Conservation (phyloP, 2,888 invertebrate genomes). For the Allolobophora icterica region DNA sequence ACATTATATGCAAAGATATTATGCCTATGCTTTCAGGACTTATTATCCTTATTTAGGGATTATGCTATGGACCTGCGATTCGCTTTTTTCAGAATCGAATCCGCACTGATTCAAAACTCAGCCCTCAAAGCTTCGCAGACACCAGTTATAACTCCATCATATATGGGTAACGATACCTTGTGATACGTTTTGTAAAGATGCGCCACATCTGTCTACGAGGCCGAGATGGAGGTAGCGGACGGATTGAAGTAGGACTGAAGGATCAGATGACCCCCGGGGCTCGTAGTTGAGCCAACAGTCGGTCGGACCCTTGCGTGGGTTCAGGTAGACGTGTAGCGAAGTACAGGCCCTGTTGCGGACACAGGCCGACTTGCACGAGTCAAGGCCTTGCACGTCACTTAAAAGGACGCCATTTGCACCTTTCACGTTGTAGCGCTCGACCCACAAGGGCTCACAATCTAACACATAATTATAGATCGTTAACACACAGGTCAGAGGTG, state of each 20-base stretch:
- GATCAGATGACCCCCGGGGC: background rate
- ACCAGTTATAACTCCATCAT: too few species aligned
- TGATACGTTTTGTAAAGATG: background rate
- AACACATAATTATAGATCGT: background rate
- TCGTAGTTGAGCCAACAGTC: slow-evolving; percentile 1
- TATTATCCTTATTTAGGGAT: too few species aligned
- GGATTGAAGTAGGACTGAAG: background rate
- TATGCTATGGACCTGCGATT: too few species aligned
- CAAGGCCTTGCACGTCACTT: background rate
- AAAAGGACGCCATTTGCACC: background rate
- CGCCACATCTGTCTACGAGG: background rate
- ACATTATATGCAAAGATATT: too few species aligned
- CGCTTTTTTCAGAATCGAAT: background rate
- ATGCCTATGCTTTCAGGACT: too few species aligned
- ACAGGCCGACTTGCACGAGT: background rate
- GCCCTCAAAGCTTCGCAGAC: too few species aligned
- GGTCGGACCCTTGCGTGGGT: slow-evolving; percentile 1
- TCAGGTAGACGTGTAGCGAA: background rate
- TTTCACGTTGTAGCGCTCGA: background rate
- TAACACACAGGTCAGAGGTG: background rate
- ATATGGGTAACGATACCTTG: background rate
- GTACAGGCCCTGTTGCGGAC: background rate
- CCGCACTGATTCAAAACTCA: too few species aligned
- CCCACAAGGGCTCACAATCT: background rate
- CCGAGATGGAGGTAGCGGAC: slow-evolving; percentile 8